Evolutionary conservation across 2,888 invertebrate genomes (phyloP), one percentile per base, ranked within the genome.

Genomic region (Pimpla rufipes): DNA sequence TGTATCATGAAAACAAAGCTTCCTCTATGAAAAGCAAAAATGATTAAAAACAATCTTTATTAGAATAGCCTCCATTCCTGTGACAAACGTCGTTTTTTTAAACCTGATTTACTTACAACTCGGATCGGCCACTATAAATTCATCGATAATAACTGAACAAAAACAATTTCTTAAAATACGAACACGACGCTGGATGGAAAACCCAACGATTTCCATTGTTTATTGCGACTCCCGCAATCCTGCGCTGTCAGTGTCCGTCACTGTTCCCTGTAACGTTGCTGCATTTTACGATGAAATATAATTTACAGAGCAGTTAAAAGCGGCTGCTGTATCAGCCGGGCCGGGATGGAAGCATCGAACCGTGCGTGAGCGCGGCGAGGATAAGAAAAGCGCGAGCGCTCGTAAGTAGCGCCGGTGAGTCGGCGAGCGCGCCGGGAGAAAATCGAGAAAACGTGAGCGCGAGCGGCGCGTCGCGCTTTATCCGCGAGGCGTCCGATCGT

Each of bases 311-410:
- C 55, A 16, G 37, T 62, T 35, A 16, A 13, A 37, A 10, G 29
- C 35, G 16, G 52, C 37, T 37, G 68, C 13, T 70, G 18, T 37
- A 11, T 13, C 85, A 86, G 83, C 85, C 83, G 86, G 86, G 85
- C 85, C 86, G 29, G 29, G 86, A 6, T 70, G 68, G 37, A 85
- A 83, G 78, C 87, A 83, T 85, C 87, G 86, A 88, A 86, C 86
- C 86, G 86, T 85, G 84, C 47, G 13, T 35, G 37, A 2, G 29
- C 5, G 29, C 29, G 5, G 29, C 29, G 18, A 11, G 67, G 50
- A 67, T 67, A 67, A 67, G 83, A 81, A 86, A 82, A 85, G 18
- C 21, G 21, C 50, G 18, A 84, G 13, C 45, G 45, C 62, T 29
- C 64, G 47, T 29, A 29, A 5, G 5, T 67, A 55, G 68, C 50